These are phyloP conservation scores for Chloroclysta siterata DNA, from an alignment of 2,888 invertebrate species.

Conservation along the genomic window DNA sequence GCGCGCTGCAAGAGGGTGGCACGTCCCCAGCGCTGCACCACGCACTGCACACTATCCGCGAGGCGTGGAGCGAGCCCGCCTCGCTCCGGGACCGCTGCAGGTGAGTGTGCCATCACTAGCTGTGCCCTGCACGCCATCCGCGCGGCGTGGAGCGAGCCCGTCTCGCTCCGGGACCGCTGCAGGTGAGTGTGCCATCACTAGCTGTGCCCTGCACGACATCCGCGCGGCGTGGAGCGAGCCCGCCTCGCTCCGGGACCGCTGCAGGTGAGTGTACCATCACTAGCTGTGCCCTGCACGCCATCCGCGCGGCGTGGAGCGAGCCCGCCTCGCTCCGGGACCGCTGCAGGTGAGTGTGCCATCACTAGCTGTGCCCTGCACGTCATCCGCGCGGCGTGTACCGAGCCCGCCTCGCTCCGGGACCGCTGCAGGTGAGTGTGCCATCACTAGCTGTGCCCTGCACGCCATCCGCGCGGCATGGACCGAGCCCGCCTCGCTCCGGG, in stretches of 20 bases:
- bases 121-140: conserved; percentile 59
- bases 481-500: conserved; percentile 48
- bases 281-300: conserved; percentile 53
- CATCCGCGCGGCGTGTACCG: conserved; percentile 54
- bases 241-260: conserved; percentile 40
- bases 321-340: conserved; percentile 46
- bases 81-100: conserved; percentile 41
- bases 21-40: conserved; percentile 53
- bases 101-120: conserved; percentile 24
- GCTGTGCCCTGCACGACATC: conserved; percentile 57
- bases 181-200: conserved; percentile 27
- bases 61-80: conserved; percentile 51
- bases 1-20: not conserved
- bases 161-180: conserved; percentile 41
- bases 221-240: conserved; percentile 56
- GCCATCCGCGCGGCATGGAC: conserved; percentile 58
- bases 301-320: conserved; percentile 55
- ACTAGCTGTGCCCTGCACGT: conserved; percentile 52
- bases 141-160: conserved; percentile 52
- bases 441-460: conserved; percentile 48
- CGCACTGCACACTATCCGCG: conserved; percentile 62
- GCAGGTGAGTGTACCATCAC: conserved; percentile 32
- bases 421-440: conserved; percentile 38
- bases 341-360: conserved; percentile 35
- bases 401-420: conserved; percentile 48